Base-by-base conservation (phyloP, 2,797 vertebrate genomes). In the Spinus pinus region DNA sequence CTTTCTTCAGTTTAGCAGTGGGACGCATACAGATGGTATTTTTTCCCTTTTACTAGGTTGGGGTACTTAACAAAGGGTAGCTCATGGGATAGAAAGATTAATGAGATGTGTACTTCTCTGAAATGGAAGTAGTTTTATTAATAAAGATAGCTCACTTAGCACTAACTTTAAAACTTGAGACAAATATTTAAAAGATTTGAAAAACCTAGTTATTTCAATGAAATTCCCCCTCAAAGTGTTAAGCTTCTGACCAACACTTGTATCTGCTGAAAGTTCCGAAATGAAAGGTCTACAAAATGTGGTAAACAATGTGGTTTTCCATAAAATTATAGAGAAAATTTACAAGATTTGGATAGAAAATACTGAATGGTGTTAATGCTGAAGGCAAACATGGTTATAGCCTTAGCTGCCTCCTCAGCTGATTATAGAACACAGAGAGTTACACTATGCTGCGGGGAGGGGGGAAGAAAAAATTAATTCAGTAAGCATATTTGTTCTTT, bases 391-490 rank as follows among this genome's bases (percentile, higher is more conserved):
- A 8, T 14, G 9, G 44, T 35, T 54, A 30, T 18, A 71, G 12
- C 10, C 4, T 31, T 50, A 74, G 16, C 18, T 71, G 8, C 8
- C 24, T 75, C 16, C 5, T 71, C 8, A 71, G 7, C 1, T 74
- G 54, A 28, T 13, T 74, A 10, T 2, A 60, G 25, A 75, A 31
- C 1, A 25, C 17, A 72, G 2, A 56, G 25, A 69, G 2, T 44
- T 65, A 35, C 3, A 15, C 1, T 73, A 10, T 4, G 2, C 4
- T 7, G 14, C 3, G 1, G 2, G 2, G 1, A 4, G 4, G 10
- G 8, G 11, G 11, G 35, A 7, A 9, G 8, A 11, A 31, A 65
- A 17, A 10, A 25, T 1, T 72, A 28, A 19, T 77, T 80, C n/a
- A 72, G 14, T 47, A 47, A 51, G 6, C 9, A 6, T 28, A 73